Evolutionary conservation across 1,140 invertebrate genomes (phyloP).

Genomic region (Oppia nitens): DNA sequence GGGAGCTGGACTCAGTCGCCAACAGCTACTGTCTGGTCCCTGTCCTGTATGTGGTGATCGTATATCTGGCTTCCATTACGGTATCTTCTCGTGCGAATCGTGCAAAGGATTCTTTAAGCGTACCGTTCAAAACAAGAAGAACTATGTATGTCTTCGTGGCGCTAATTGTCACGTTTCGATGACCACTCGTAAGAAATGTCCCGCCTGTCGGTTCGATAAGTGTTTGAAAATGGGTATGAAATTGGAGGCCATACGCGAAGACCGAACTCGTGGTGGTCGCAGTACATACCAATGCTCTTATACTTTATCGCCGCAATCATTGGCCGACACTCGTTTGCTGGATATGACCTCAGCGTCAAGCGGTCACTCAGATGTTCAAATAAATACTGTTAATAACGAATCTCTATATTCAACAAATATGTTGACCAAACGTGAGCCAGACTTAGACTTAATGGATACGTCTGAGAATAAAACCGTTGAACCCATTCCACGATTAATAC

Average conservation of each 20-base stretch:
- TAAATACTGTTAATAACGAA: background rate
- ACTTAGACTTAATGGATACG: background rate
- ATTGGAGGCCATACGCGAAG: constrained; percentile 85
- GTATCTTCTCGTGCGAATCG: constrained; percentile 90
- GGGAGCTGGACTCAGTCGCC: constrained; percentile 19
- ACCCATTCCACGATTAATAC: constrained; percentile 25
- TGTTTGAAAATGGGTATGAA: constrained; percentile 93
- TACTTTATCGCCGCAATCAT: constrained; percentile 45
- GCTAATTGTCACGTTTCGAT: constrained; percentile 73
- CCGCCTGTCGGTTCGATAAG: constrained; percentile 86
- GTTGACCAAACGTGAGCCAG: background rate
- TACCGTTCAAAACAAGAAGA: constrained; percentile 92
- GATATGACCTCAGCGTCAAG: background rate
- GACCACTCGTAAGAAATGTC: constrained; percentile 84
- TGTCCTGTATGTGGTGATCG: constrained; percentile 90
- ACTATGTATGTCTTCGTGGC: constrained; percentile 79
- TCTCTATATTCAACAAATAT: background rate
- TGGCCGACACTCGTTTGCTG: constrained; percentile 14
- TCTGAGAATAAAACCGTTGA: background rate
- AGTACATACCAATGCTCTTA: constrained; percentile 89
- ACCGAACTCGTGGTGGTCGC: constrained; percentile 78
- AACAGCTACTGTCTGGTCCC: constrained; percentile 39
- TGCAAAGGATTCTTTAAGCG: constrained; percentile 97
- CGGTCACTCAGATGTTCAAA: background rate
- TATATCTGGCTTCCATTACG: constrained; percentile 86